A percentile compares a stretch with the other conserved stretches of the same genome.
These are phyloP conservation scores for Acipenser oxyrinchus DNA, from an alignment of 2,797 vertebrate genomes.

Conservation along the genomic window DNA sequence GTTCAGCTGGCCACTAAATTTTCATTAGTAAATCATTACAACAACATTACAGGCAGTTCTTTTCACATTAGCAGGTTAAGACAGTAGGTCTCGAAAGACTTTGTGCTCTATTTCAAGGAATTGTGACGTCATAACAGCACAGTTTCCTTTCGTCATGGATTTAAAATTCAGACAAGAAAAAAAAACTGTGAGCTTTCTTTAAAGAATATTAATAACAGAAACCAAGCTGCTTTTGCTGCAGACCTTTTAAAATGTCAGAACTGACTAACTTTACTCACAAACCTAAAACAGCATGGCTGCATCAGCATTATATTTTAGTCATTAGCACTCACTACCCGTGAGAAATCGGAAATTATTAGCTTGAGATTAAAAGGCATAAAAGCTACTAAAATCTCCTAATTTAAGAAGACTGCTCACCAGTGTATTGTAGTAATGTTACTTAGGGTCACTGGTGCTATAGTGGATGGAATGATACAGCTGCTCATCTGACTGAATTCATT, in stretches of 20 bases:
- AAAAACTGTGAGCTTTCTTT: no score
- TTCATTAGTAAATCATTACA: no score
- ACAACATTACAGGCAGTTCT: no score
- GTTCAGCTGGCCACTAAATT: no score
- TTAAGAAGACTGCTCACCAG: background rate
- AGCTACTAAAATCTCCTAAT: background rate
- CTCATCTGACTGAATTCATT: no score
- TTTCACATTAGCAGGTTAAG: no score
- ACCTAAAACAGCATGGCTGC: background rate
- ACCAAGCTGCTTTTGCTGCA: background rate
- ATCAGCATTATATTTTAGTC: constrained; percentile 1
- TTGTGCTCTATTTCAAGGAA: no score
- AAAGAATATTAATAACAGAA: background rate
- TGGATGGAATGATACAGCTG: no score
- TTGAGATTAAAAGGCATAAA: background rate
- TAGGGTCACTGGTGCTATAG: background rate
- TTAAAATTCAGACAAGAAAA: no score
- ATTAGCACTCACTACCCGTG: background rate
- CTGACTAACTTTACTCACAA: constrained; percentile 1
- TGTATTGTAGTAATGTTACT: background rate
- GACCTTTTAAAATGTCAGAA: constrained; percentile 4
- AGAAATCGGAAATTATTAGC: constrained; percentile 3
- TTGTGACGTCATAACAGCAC: no score
- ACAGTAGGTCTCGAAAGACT: no score
- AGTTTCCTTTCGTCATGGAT: no score